A percentile compares a stretch with the other conserved stretches of the same genome.
phyloP scores from a whole-genome alignment of 2,888 invertebrate genomes.

The Lochmaea capreae region DNA sequence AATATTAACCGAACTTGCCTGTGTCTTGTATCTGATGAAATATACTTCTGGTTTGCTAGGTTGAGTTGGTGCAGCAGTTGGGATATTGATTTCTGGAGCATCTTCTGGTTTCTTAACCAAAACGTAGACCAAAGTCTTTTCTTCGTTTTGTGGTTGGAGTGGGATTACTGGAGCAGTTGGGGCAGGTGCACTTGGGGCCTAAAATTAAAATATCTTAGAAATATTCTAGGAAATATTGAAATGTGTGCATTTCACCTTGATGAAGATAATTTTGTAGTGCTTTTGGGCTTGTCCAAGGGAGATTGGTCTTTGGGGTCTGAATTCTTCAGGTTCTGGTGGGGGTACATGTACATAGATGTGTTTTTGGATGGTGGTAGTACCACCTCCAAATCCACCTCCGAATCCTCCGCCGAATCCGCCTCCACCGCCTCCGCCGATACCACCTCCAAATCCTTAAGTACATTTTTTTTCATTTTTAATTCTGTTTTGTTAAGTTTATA shows the following conservation, averaged over 20 bases:
- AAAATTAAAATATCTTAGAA: slow-evolving; percentile 15
- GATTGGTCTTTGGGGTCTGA: slow-evolving; percentile 75
- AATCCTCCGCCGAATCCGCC: slow-evolving; percentile 61
- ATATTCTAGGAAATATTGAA: slow-evolving; percentile 6
- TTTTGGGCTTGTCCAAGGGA: slow-evolving; percentile 82
- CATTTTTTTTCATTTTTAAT: not conserved
- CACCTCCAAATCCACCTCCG: slow-evolving; percentile 66
- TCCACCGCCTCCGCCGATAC: slow-evolving; percentile 49
- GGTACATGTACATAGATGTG: slow-evolving; percentile 93
- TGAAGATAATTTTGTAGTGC: slow-evolving; percentile 93
- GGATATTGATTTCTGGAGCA: slow-evolving; percentile 84
- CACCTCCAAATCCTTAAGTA: slow-evolving; percentile 58
- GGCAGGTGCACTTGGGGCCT: slow-evolving; percentile 82
- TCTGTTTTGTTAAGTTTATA: not conserved
- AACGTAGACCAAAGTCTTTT: slow-evolving; percentile 91
- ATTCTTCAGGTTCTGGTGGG: slow-evolving; percentile 85
- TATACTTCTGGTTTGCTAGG: slow-evolving; percentile 92
- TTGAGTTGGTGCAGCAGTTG: slow-evolving; percentile 82
- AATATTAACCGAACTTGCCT: slow-evolving; percentile 65
- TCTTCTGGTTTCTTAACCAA: slow-evolving; percentile 92
- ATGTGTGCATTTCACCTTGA: slow-evolving; percentile 69
- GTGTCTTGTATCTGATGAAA: slow-evolving; percentile 90
- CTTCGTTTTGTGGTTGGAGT: slow-evolving; percentile 85
- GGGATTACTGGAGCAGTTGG: slow-evolving; percentile 86
- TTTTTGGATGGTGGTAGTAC: slow-evolving; percentile 80